Evolutionary conservation across 2,888 invertebrate genomes (phyloP), one percentile per base, ranked within the genome.

Genomic region (Ornithoptera priamus): DNA sequence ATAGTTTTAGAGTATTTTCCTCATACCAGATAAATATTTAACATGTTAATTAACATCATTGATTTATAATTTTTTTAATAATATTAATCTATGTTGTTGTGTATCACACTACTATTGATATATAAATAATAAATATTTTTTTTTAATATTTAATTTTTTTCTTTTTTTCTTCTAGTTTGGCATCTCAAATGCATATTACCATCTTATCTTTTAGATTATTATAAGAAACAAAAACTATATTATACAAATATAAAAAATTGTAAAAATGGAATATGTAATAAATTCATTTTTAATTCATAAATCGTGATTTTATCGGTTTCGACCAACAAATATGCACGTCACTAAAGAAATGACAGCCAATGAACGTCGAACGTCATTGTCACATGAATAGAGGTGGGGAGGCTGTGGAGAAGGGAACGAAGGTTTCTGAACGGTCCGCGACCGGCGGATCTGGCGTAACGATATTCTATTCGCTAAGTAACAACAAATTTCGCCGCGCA

Each of bases 401-500:
- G 22, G 22, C 53, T n/a, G 58, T 39, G 24, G n/a, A 58, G 58
- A 70, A 53, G 39, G 62, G 53, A 66, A 18, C 56, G 70, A 70
- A 68, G 66, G 72, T 76, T 75, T 75, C 72, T 64, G 74, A 78
- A 77, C 76, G 74, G 66, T 5, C 68, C 64, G 69, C 70, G 67
- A 65, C 57, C 63, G 24, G 57, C 65, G 67, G 65, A 71, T 67
- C 60, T 70, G 67, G 66, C 72, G 69, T 61, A 67, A 67, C 58
- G 39, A 66, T 63, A 72, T 70, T 71, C 65, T 61, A 70, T 65
- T 65, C 70, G 72, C 72, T 76, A 74, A 75, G 77, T 83, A 80
- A 77, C 81, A 80, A 81, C 76, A 79, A 80, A 81, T 81, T 75
- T 81, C 74, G 81, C 81, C 81, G 79, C 77, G 80, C 81, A 78